Evolutionary conservation across 2,797 vertebrate genomes (phyloP).

Genomic region (Centroberyx gerrardi): DNA sequence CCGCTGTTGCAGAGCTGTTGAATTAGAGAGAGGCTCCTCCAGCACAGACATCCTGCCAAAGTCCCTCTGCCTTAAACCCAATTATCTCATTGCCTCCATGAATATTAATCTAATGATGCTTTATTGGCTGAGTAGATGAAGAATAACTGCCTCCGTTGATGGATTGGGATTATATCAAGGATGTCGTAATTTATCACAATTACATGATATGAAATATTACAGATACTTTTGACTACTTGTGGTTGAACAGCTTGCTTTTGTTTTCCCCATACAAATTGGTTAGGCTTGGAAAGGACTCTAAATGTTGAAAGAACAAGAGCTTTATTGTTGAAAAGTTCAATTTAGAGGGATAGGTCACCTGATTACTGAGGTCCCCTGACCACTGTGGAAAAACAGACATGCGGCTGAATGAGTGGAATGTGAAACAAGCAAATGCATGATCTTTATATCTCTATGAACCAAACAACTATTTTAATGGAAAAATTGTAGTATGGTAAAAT

Average conservation of each 20-base stretch:
- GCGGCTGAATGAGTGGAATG: conserved; percentile 8
- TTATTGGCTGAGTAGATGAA: conserved; percentile 3
- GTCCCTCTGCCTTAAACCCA: conserved; percentile 11
- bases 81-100: conserved; percentile 43
- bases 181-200: conserved; percentile 25
- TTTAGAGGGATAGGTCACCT: conserved; percentile 14
- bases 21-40: conserved; percentile 23
- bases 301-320: not conserved
- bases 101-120: conserved; percentile 4
- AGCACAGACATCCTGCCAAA: conserved; percentile 37
- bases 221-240: conserved; percentile 10
- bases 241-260: conserved; percentile 27
- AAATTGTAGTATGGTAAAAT: not conserved
- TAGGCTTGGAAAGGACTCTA: not conserved
- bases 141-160: not conserved
- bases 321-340: conserved; percentile 26
- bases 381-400: not conserved
- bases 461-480: not conserved
- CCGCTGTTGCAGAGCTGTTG: not conserved
- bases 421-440: not conserved
- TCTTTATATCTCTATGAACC: not conserved
- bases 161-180: conserved; percentile 16
- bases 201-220: conserved; percentile 8
- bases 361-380: not conserved
- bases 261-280: conserved; percentile 9